phyloP scores from a whole-genome alignment of 2,113 vertebrate species.

The Elanus axillaris region DNA sequence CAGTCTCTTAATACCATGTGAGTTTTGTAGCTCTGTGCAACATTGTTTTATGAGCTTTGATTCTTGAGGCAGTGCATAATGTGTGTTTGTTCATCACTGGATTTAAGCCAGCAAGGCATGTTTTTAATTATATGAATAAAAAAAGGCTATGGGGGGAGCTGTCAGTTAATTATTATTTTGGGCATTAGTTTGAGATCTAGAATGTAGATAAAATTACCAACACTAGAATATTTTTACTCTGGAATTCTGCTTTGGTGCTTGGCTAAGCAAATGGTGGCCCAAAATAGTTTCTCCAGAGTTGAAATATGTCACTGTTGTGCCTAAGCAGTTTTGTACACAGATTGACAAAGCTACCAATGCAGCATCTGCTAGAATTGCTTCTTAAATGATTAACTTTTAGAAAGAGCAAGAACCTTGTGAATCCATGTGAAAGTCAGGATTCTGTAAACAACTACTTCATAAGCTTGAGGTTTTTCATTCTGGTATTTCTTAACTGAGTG shows the following conservation, averaged over 20 bases:
- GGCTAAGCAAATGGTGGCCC: neutral
- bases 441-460: neutral
- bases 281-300: neutral
- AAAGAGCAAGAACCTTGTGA: neutral
- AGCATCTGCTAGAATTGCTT: neutral
- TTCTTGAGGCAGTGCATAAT: slow-evolving; percentile 55
- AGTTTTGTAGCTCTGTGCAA: slow-evolving; percentile 46
- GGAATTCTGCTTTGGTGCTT: neutral
- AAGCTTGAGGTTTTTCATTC: neutral
- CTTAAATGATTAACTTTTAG: neutral
- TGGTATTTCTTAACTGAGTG: neutral
- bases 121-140: slow-evolving; percentile 62
- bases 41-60: slow-evolving; percentile 49
- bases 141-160: slow-evolving; percentile 30
- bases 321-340: neutral
- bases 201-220: slow-evolving; percentile 40
- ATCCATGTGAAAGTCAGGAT: neutral
- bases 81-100: slow-evolving; percentile 59
- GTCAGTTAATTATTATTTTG: slow-evolving; percentile 65
- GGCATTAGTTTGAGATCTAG: slow-evolving; percentile 41
- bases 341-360: neutral
- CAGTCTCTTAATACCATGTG: slow-evolving; percentile 6
- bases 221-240: slow-evolving; percentile 16
- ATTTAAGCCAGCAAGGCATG: slow-evolving; percentile 45
- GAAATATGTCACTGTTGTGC: neutral